Percentiles rank a stretch among this genome's conserved stretches.
Evolutionary conservation across 2,797 vertebrate species (phyloP).

Genomic region (Orientallactaga sibirica): DNA sequence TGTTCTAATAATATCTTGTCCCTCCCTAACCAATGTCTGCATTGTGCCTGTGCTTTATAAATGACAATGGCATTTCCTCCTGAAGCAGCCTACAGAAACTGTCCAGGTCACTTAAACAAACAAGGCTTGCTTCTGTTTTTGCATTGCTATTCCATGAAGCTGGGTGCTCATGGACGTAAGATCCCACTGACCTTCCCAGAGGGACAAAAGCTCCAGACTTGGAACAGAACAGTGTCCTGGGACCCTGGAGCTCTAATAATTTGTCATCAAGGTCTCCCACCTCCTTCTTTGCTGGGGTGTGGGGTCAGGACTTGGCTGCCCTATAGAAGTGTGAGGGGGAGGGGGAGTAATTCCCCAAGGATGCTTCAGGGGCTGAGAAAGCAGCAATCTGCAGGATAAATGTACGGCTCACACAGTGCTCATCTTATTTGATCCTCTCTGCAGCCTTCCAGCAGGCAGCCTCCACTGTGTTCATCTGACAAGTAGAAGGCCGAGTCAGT

Average conservation of each 20-base stretch:
- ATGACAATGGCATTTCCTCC: not conserved
- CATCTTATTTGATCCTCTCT: not conserved
- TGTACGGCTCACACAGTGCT: not conserved
- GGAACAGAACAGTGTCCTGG: not conserved
- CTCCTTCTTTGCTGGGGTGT: not conserved
- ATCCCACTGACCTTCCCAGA: not conserved
- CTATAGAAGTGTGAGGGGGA: not conserved
- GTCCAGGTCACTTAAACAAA: not conserved
- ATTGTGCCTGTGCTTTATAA: not conserved
- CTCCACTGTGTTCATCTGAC: not conserved
- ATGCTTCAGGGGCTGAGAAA: not conserved
- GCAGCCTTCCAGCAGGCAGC: fast-evolving
- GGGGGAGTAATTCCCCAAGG: not conserved
- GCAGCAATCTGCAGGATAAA: not conserved
- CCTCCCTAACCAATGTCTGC: not conserved
- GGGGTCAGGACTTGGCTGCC: not conserved
- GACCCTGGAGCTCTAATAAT: not conserved
- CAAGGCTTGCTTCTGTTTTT: not conserved
- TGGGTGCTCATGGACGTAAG: not conserved
- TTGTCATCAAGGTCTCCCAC: not conserved
- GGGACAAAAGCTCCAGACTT: not conserved
- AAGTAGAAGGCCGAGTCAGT: not conserved
- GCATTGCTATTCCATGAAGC: not conserved
- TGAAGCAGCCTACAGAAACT: not conserved
- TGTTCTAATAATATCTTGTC: not conserved